Base-by-base conservation (phyloP, 2,797 vertebrate species). In the Chelon labrosus region DNA sequence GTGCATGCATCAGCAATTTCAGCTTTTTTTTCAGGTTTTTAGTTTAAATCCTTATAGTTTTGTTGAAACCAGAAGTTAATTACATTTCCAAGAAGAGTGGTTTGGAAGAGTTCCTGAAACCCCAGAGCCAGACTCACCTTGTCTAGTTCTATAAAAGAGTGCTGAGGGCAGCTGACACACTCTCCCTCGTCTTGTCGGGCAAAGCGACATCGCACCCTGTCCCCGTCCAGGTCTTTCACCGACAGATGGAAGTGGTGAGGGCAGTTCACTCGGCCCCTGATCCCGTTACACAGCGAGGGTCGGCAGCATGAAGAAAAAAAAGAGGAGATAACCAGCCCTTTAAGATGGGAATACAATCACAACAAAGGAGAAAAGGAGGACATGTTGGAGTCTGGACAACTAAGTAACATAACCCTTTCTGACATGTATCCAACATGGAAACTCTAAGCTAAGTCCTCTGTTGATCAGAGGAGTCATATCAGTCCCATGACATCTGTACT, bases 211-310 rank as follows among this genome's bases (percentile, higher is more conserved):
- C 42, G 86, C 9, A 94, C 85, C 46, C 1, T 67, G 83, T 95
- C 94, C 2, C 90, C 88, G 9, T 95, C 94, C 77, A 84, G 59
- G 59, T 95, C 94, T 64, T 83, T 92, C 13, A 90, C 86, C 0
- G 87, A 77, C 66, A 95, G 42, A 0, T 9, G 35, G 77, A 93
- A 80, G 64, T 84, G 54, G 1, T 75, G 88, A 25, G 85, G 68
- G 55, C 94, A 95, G 66, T 86, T 79, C 62, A 67, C 81, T 7
- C 56, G 83, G 17, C 89, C 82, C 62, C 94, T 95, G 86, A n/a
- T 31, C 19, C 44, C 37, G 70, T 10, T 13, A 37, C 31, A 71
- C 46, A 62, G 20, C 12, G 6, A 25, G 13, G 12, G 42, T 8
- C 51, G 3, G 3, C 10, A 47, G 19, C n/a, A 7, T 19, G 39